A percentile compares a stretch with the other conserved stretches of the same genome.
Evolutionary conservation across 2,113 vertebrate genomes (phyloP).

Genomic region (Albula goreensis): DNA sequence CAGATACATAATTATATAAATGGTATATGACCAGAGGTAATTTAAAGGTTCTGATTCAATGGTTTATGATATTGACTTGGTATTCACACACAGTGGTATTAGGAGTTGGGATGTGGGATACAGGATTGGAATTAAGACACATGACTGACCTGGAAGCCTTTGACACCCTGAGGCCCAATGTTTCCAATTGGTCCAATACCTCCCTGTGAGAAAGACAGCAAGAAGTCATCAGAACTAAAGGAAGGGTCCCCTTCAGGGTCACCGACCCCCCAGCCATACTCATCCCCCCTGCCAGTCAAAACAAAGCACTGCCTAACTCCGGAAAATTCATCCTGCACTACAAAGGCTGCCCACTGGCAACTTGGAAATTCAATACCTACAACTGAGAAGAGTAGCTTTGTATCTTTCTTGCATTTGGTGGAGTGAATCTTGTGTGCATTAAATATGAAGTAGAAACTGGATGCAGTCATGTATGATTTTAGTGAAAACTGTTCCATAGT

Average conservation of each 20-base stretch:
- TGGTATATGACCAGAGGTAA: no score
- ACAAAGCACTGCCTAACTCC: neutral
- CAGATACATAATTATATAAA: no score
- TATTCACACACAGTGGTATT: neutral
- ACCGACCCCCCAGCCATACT: neutral
- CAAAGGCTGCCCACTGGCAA: neutral
- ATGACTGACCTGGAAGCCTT: constrained; percentile 86
- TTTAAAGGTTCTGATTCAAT: no score
- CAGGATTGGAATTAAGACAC: neutral
- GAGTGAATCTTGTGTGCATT: neutral
- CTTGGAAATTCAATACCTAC: neutral
- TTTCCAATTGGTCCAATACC: constrained; percentile 80
- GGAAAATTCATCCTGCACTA: neutral
- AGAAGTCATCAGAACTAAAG: constrained; percentile 25
- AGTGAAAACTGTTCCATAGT: neutral
- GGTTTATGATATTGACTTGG: no score
- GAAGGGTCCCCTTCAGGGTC: neutral
- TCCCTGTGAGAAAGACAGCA: constrained; percentile 72
- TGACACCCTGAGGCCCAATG: constrained; percentile 75
- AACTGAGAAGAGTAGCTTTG: neutral
- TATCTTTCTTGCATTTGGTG: neutral
- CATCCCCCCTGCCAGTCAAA: neutral
- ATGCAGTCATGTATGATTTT: neutral
- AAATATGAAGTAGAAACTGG: neutral
- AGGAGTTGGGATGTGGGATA: neutral